A percentile compares a stretch with the other conserved stretches of the same genome.
These are phyloP conservation scores for Sarcophilus harrisii DNA, from an alignment of 2,797 vertebrate species.

Conservation along the genomic window DNA sequence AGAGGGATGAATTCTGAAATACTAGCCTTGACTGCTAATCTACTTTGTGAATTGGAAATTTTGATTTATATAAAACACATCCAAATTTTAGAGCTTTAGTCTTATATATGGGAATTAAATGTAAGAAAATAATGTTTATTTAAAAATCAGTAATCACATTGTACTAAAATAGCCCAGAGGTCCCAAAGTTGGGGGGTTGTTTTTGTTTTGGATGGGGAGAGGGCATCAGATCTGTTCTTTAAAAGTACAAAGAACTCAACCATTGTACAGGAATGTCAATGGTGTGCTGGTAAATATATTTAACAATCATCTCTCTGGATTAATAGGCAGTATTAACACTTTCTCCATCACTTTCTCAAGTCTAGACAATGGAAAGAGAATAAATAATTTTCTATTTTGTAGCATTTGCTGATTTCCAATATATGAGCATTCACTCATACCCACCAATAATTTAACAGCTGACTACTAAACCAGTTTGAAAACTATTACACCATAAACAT, in stretches of 20 bases:
- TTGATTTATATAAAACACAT: constrained; percentile 50
- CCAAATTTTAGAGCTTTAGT: constrained; percentile 27
- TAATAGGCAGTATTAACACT: background rate
- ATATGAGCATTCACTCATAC: background rate
- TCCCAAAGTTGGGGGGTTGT: background rate
- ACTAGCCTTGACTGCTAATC: constrained; percentile 3
- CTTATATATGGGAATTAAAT: background rate
- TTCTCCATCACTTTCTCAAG: background rate
- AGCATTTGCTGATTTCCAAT: background rate
- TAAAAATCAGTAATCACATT: constrained; percentile 42
- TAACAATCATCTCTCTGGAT: background rate
- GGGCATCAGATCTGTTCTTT: background rate
- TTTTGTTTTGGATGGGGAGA: background rate
- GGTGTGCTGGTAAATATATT: background rate
- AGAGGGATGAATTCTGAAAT: constrained; percentile 7
- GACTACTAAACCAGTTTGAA: background rate
- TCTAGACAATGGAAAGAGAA: background rate
- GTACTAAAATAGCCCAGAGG: constrained; percentile 42
- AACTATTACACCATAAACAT: background rate
- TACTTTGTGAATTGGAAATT: constrained; percentile 7
- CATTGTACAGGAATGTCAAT: background rate
- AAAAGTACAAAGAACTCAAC: background rate
- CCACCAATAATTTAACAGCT: background rate
- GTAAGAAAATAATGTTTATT: constrained; percentile 33
- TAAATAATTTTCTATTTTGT: background rate